Percentiles rank a stretch among this genome's conserved stretches.
Evolutionary conservation across 1,140 invertebrate species (phyloP).

Genomic region (Tribolium madens): DNA sequence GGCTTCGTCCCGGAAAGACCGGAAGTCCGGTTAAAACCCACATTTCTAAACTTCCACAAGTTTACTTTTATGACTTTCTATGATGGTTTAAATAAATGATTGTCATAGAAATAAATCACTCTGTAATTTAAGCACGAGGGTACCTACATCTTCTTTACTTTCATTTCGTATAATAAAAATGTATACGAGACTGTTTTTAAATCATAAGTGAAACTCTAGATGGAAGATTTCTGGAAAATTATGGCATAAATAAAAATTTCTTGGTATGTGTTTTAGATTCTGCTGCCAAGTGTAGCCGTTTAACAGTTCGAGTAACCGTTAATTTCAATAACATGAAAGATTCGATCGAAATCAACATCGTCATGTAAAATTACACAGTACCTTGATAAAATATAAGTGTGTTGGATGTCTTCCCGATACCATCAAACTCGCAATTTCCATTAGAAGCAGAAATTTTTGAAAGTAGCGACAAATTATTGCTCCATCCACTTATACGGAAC

Average conservation of each 20-base stretch:
- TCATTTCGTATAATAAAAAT: constrained; percentile 27
- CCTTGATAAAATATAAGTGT: neutral
- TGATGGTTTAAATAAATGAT: neutral
- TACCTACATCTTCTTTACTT: constrained; percentile 13
- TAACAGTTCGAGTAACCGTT: constrained; percentile 32
- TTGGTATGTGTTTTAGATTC: neutral
- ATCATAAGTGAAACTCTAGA: constrained; percentile 14
- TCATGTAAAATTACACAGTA: constrained; percentile 9
- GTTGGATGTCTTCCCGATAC: neutral
- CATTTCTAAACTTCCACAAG: neutral
- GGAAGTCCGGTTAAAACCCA: neutral
- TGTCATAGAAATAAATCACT: neutral
- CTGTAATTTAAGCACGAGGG: constrained; percentile 2
- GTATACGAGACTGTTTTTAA: constrained; percentile 10
- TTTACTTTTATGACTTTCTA: neutral
- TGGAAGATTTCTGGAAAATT: neutral
- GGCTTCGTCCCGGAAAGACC: neutral
- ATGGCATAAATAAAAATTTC: neutral
- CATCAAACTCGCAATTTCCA: neutral
- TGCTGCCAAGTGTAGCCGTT: constrained; percentile 17
- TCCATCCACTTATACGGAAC: neutral
- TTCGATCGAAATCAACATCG: constrained; percentile 21
- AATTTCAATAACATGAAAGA: constrained; percentile 13
- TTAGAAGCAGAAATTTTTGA: neutral
- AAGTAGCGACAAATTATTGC: neutral